Base-by-base conservation (phyloP, 2,113 vertebrate genomes). In the Charina bottae region DNA sequence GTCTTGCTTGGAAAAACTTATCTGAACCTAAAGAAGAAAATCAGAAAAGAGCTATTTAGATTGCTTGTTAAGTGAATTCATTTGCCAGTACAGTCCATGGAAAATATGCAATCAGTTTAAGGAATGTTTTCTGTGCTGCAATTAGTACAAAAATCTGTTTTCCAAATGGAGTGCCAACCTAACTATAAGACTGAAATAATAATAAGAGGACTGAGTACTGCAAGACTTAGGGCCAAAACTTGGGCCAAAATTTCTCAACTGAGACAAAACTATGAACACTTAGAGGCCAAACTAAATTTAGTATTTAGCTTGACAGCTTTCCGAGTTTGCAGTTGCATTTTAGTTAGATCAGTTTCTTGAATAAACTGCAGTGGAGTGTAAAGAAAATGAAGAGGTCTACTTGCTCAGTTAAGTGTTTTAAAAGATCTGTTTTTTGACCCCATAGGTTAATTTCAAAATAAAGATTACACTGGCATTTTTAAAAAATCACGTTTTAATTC, bases 51-150 rank as follows among this genome's bases (percentile, higher is more conserved):
- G 0, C 49, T 21, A 33, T 6, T 24, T 17, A 42, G 4, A 1
- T 83, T 2, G 86, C 78, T 96, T 97, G 94, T 49, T 93, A 92
- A 94, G 56, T 89, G 37, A 94, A 93, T 89, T 24, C 0, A 91
- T n/a, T 6, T n/a, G 37, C 0, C 0, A 37, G 62, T 2, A 12
- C 2, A 7, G 8, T 89, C 8, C 62, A 11, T 2, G 4, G 26
- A 59, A 37, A 46, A 85, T 12, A 49, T 85, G 3, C n/a, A 72
- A 37, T 85, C 23, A 0, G 0, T 26, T 37, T 0, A 8, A 24
- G 24, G 49, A 89, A 87, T 2, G 0, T 0, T 33, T 58, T 26
- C 17, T 85, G 5, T 89, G 28, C 4, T 26, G 2, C 23, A 62
- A 42, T 62, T 46, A n/a, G 7, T 42, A 11, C 13, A 3, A 15